These are phyloP conservation scores for Antechinus flavipes DNA, from an alignment of 2,113 vertebrate genomes.

Conservation along the genomic window DNA sequence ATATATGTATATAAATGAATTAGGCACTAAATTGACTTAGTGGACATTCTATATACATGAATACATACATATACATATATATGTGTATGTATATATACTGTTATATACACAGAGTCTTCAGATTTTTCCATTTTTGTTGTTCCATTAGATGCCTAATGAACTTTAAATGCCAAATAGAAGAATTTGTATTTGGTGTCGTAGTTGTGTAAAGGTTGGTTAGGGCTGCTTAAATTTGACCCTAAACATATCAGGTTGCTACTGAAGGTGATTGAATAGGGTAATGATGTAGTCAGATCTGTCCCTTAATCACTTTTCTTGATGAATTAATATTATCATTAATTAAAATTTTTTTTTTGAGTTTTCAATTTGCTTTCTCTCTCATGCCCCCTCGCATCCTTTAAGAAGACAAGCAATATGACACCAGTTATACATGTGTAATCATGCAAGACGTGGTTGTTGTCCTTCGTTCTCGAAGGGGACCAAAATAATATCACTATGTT, in stretches of 20 bases:
- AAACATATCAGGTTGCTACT: not conserved
- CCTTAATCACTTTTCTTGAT: not conserved
- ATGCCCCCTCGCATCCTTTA: not conserved
- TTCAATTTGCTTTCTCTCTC: not conserved
- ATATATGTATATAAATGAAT: not conserved
- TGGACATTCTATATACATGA: not conserved
- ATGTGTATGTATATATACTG: not conserved
- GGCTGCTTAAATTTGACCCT: not conserved
- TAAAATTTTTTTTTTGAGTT: not conserved
- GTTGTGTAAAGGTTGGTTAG: not conserved
- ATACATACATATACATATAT: too few relatives aligned
- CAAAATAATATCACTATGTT: too few relatives aligned
- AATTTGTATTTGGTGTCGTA: not conserved
- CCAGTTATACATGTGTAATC: not conserved
- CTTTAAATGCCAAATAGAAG: not conserved
- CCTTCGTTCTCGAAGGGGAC: too few relatives aligned
- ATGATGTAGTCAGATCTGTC: not conserved
- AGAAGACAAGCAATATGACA: not conserved
- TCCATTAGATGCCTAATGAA: not conserved
- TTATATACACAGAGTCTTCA: too few relatives aligned
- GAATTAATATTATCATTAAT: not conserved
- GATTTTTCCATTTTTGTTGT: too few relatives aligned
- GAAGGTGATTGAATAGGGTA: not conserved
- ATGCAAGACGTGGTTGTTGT: not conserved
- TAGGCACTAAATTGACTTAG: too few relatives aligned